Conservation (phyloP, 1,140 invertebrate species). For the Drosophila murphyi region DNA sequence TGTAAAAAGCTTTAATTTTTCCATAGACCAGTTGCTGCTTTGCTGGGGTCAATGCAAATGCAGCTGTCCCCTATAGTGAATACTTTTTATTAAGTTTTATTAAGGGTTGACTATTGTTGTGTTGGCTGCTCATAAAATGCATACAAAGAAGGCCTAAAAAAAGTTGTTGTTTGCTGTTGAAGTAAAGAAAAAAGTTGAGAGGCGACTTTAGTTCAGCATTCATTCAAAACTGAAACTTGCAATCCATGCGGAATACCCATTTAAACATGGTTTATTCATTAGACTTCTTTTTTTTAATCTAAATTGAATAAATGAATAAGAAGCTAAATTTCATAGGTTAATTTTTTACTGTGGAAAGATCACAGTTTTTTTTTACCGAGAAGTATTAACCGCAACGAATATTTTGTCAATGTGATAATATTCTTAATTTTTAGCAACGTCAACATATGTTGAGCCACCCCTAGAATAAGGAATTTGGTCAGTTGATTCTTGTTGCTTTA, state of each 20-base stretch:
- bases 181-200: too few species aligned
- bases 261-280: too few species aligned
- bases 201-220: too few species aligned
- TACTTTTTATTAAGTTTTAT: slow-evolving; percentile 12
- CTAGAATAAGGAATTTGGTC: neutral
- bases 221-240: too few species aligned
- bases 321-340: too few species aligned
- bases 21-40: neutral
- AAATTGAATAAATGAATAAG: too few species aligned
- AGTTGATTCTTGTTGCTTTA: neutral
- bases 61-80: slow-evolving; percentile 46
- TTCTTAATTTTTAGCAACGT: neutral
- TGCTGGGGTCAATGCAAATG: slow-evolving; percentile 9
- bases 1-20: slow-evolving; percentile 22
- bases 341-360: too few species aligned
- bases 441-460: neutral
- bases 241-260: too few species aligned
- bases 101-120: slow-evolving; percentile 31
- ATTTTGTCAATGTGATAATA: too few species aligned
- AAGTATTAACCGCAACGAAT: too few species aligned
- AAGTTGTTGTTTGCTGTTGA: neutral
- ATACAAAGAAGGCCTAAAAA: neutral
- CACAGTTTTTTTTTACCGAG: too few species aligned
- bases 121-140: neutral
- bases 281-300: too few species aligned